A percentile compares a stretch with the other conserved stretches of the same genome.
These are phyloP conservation scores for Nymphalis urticae DNA, from an alignment of 2,888 invertebrate species.

Conservation along the genomic window DNA sequence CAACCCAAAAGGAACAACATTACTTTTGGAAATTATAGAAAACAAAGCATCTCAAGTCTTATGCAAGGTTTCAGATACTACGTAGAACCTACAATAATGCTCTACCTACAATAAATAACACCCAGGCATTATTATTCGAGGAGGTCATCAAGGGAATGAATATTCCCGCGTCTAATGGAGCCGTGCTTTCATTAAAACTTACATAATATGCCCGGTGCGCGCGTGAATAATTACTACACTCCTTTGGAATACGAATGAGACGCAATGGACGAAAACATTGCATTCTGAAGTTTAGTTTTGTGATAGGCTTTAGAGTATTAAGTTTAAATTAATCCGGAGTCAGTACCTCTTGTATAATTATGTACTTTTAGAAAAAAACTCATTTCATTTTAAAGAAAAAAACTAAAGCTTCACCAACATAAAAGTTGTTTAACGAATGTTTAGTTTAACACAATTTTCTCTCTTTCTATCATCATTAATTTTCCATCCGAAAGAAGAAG, in stretches of 20 bases:
- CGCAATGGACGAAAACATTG: conserved; percentile 31
- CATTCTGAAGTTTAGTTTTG: not conserved
- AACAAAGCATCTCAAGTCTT: too few relatives aligned
- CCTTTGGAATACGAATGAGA: conserved; percentile 45
- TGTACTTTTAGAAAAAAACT: too few relatives aligned
- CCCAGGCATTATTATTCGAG: conserved; percentile 30
- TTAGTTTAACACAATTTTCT: too few relatives aligned
- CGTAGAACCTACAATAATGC: not conserved
- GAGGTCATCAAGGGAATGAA: conserved; percentile 41
- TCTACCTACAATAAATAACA: conserved; percentile 30
- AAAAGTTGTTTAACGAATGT: too few relatives aligned
- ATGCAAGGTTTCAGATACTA: too few relatives aligned
- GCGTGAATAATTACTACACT: conserved; percentile 44
- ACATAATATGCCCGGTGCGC: conserved; percentile 42
- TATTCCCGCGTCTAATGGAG: conserved; percentile 44
- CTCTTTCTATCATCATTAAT: too few relatives aligned
- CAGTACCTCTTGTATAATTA: too few relatives aligned
- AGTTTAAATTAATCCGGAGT: not conserved
- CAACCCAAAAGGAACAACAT: too few relatives aligned
- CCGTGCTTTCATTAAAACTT: conserved; percentile 43
- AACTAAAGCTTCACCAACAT: too few relatives aligned
- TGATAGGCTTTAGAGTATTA: not conserved
- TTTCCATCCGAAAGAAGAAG: too few relatives aligned
- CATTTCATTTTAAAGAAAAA: too few relatives aligned
- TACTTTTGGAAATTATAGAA: too few relatives aligned